phyloP scores from a whole-genome alignment of 2,888 invertebrate species.

The Asteroscopus sphinx region DNA sequence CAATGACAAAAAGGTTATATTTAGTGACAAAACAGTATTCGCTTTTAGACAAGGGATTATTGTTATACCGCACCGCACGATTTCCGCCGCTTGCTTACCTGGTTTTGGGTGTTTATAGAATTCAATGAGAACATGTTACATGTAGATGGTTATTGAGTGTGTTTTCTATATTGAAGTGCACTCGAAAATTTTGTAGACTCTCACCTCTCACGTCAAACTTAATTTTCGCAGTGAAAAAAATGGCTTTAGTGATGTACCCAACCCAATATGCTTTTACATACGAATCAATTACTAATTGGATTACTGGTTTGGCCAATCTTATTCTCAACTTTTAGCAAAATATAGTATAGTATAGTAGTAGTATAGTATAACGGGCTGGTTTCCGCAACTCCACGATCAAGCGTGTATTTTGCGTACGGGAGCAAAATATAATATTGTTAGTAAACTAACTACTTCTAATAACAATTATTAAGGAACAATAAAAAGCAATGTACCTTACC shows the following conservation, averaged over 20 bases:
- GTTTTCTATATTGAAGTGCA: slow-evolving; percentile 83
- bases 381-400: too few relatives aligned
- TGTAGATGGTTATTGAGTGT: slow-evolving; percentile 79
- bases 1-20: slow-evolving; percentile 82
- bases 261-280: slow-evolving; percentile 19
- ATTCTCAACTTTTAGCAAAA: too few relatives aligned
- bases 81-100: slow-evolving; percentile 69
- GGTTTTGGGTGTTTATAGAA: slow-evolving; percentile 88
- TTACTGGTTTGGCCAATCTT: neutral
- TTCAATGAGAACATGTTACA: slow-evolving; percentile 90
- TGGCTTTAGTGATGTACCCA: slow-evolving; percentile 76
- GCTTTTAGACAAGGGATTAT: slow-evolving; percentile 19
- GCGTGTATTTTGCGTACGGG: too few relatives aligned
- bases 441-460: too few relatives aligned
- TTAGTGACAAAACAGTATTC: slow-evolving; percentile 74
- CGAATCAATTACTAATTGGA: slow-evolving; percentile 12
- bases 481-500: too few relatives aligned
- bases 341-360: too few relatives aligned
- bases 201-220: slow-evolving; percentile 86
- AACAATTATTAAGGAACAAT: too few relatives aligned
- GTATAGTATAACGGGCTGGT: too few relatives aligned
- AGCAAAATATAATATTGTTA: too few relatives aligned
- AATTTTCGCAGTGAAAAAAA: slow-evolving; percentile 69
- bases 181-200: slow-evolving; percentile 89
- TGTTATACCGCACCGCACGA: slow-evolving; percentile 1